Evolutionary conservation across 2,797 vertebrate species (phyloP).

Genomic region (Neosilurus hyrtlii): DNA sequence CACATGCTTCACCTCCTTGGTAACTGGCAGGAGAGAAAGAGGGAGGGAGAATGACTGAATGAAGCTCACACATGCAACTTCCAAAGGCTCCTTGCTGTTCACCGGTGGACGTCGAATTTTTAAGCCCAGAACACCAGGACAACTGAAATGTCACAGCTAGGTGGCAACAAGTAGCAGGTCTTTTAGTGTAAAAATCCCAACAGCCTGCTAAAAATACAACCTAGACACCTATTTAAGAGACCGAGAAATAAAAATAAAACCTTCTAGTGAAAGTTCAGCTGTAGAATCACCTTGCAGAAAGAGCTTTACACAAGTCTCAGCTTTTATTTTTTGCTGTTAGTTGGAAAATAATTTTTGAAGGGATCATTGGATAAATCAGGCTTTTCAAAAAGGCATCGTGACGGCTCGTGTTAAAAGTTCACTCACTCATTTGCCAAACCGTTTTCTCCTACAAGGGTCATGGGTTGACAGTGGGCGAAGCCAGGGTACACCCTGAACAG

Average conservation of each 20-base stretch:
- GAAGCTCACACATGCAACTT: constrained; percentile 64
- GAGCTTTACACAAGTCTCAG: neutral
- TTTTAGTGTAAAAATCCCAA: constrained; percentile 53
- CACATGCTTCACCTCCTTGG: constrained; percentile 33
- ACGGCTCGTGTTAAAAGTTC: too few relatives aligned
- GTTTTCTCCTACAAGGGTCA: too few relatives aligned
- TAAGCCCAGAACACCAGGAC: constrained; percentile 37
- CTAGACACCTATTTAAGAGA: constrained; percentile 7
- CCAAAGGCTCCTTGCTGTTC: constrained; percentile 57
- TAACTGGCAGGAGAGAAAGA: constrained; percentile 37
- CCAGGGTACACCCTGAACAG: too few relatives aligned
- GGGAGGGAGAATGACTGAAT: constrained; percentile 33
- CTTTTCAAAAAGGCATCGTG: too few relatives aligned
- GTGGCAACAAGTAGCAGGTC: constrained; percentile 56
- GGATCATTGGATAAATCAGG: neutral
- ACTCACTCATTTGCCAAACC: too few relatives aligned
- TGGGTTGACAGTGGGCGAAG: too few relatives aligned
- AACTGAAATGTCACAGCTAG: constrained; percentile 65
- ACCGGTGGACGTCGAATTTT: constrained; percentile 61
- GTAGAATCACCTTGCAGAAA: neutral
- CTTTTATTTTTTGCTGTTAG: neutral
- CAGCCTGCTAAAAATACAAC: constrained; percentile 25
- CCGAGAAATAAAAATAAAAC: neutral
- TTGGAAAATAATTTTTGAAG: neutral
- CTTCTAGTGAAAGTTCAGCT: neutral